These are phyloP conservation scores for Drosophila nikananu DNA, from an alignment of 1,140 invertebrate genomes.

Conservation along the genomic window DNA sequence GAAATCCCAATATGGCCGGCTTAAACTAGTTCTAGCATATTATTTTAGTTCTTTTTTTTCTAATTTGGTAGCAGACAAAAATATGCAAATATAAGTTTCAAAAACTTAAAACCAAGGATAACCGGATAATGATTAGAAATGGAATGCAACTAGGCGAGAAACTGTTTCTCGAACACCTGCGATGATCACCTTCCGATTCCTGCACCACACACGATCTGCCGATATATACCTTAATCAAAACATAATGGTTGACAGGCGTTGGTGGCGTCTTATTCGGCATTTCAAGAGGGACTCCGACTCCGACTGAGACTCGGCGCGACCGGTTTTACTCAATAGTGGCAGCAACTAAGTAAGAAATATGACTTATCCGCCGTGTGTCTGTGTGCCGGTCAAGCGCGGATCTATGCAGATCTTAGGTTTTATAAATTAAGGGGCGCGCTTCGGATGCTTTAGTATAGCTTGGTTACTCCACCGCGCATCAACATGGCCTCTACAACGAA, in stretches of 20 bases:
- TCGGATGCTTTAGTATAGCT: conserved; percentile 71
- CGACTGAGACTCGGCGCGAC: conserved; percentile 16
- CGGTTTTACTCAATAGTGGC: conserved; percentile 53
- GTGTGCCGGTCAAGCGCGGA: conserved; percentile 24
- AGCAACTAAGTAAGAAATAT: conserved; percentile 44
- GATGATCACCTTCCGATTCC: background rate
- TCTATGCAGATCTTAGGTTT: conserved; percentile 73
- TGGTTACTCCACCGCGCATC: conserved; percentile 71
- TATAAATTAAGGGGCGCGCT: conserved; percentile 47
- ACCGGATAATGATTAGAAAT: conserved; percentile 25
- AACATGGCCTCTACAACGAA: conserved; percentile 78
- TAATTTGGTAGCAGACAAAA: conserved; percentile 12
- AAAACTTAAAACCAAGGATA: conserved; percentile 32
- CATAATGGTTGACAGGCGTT: conserved; percentile 20
- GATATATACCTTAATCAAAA: conserved; percentile 11
- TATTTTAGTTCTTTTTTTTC: conserved; percentile 9
- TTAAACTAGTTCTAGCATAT: conserved; percentile 20
- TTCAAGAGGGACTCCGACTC: background rate
- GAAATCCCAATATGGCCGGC: conserved; percentile 7
- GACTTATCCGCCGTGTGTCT: conserved; percentile 35
- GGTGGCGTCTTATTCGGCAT: conserved; percentile 38
- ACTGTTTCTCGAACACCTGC: conserved; percentile 7
- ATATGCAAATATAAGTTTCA: conserved; percentile 27
- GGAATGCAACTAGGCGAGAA: conserved; percentile 6
- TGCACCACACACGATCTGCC: background rate